These are phyloP conservation scores for Pempheris klunzingeri DNA, from an alignment of 2,797 vertebrate genomes.

Conservation along the genomic window DNA sequence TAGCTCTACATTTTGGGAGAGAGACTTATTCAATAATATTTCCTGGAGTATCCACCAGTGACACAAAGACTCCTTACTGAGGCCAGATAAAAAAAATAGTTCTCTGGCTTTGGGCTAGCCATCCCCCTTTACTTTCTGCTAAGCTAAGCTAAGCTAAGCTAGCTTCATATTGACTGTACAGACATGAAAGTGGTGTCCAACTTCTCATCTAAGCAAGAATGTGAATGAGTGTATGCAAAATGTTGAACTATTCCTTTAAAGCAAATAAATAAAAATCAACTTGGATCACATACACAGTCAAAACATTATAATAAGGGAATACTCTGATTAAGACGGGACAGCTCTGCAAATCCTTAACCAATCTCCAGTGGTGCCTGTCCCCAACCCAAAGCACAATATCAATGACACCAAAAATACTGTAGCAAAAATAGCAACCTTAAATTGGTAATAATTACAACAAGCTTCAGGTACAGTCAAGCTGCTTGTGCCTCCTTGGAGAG, in stretches of 20 bases:
- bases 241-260: constrained; percentile 15
- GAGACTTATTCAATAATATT: neutral
- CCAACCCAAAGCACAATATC: constrained; percentile 67
- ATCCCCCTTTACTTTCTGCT: constrained; percentile 3
- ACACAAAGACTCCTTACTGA: neutral
- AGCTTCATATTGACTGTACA: neutral
- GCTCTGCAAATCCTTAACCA: constrained; percentile 45
- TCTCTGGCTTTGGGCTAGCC: neutral
- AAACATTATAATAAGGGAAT: constrained; percentile 35
- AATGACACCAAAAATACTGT: constrained; percentile 72
- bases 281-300: constrained; percentile 30
- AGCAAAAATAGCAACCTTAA: constrained; percentile 78
- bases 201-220: constrained; percentile 3
- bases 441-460: constrained; percentile 64
- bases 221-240: neutral
- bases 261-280: constrained; percentile 11
- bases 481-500: constrained; percentile 57
- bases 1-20: neutral
- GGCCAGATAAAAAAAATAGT: neutral
- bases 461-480: constrained; percentile 66
- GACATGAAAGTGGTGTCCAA: neutral
- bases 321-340: constrained; percentile 49
- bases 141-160: constrained; percentile 8
- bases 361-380: neutral
- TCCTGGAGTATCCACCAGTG: neutral